A percentile compares a stretch with the other conserved stretches of the same genome.
Evolutionary conservation across 2,888 invertebrate species (phyloP).

Genomic region (Biston betularia): DNA sequence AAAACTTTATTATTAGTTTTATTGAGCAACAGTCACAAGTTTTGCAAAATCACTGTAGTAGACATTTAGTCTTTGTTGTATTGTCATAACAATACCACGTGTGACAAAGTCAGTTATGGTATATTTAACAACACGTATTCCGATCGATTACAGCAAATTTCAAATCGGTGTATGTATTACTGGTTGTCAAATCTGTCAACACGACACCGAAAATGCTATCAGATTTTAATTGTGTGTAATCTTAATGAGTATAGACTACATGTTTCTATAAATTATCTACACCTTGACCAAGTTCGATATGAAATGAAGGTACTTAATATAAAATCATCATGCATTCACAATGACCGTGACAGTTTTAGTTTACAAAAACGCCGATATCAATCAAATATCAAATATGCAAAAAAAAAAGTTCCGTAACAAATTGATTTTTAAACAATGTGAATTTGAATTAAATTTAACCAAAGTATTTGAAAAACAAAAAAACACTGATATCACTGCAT

Average conservation of each 20-base stretch:
- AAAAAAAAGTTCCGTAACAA: neutral
- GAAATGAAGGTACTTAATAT: constrained; percentile 7
- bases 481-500: neutral
- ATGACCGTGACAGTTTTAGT: neutral
- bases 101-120: neutral
- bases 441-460: neutral
- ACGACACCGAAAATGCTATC: neutral
- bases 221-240: constrained; percentile 3
- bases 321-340: constrained; percentile 10
- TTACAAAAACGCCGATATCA: neutral
- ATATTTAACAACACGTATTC: neutral
- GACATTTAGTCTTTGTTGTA: constrained; percentile 5
- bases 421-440: neutral
- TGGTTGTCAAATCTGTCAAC: neutral
- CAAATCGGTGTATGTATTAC: too few species aligned
- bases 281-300: constrained; percentile 24
- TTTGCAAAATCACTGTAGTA: constrained; percentile 12
- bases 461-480: too few species aligned
- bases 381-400: neutral
- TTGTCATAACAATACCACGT: neutral
- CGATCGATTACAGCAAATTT: neutral
- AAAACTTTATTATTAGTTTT: constrained; percentile 27
- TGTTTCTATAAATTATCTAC: constrained; percentile 9
- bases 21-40: constrained; percentile 16
- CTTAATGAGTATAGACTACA: constrained; percentile 7